Conservation (phyloP, 2,797 vertebrate genomes). For the Spheniscus humboldti region DNA sequence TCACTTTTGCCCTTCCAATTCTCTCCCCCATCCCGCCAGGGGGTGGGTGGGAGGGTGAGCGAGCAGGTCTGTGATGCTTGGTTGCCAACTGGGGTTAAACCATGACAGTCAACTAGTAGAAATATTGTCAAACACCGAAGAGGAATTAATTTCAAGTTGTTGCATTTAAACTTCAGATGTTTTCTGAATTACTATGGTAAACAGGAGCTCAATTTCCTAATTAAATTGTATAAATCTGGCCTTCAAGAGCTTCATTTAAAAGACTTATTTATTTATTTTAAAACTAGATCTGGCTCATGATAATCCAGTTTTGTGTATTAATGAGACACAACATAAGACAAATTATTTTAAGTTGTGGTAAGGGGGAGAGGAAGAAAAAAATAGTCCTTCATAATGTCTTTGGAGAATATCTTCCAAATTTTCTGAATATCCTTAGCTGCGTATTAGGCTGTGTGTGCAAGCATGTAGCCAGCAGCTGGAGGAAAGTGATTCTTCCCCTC, state of each 20-base stretch:
- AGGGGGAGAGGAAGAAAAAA: neutral
- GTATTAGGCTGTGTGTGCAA: neutral
- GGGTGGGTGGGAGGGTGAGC: no score
- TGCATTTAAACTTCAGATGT: neutral
- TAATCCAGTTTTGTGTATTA: neutral
- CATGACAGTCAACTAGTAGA: neutral
- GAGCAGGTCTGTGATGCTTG: no score
- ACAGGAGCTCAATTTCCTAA: neutral
- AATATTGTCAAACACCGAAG: neutral
- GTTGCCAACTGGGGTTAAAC: no score
- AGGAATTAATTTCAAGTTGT: neutral
- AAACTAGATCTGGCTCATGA: neutral
- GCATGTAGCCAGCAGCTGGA: fast-evolving
- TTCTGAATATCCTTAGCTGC: neutral
- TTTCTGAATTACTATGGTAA: neutral
- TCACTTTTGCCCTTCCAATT: no score
- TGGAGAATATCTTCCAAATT: neutral
- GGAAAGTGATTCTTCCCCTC: neutral
- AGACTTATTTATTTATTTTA: no score
- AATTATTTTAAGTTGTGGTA: neutral
- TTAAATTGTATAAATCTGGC: neutral
- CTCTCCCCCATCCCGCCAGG: no score
- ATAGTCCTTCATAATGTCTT: neutral
- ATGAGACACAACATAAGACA: neutral
- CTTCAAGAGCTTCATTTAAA: neutral